Base-by-base conservation (phyloP, 2,888 invertebrate species). In the Plagodis pulveraria region DNA sequence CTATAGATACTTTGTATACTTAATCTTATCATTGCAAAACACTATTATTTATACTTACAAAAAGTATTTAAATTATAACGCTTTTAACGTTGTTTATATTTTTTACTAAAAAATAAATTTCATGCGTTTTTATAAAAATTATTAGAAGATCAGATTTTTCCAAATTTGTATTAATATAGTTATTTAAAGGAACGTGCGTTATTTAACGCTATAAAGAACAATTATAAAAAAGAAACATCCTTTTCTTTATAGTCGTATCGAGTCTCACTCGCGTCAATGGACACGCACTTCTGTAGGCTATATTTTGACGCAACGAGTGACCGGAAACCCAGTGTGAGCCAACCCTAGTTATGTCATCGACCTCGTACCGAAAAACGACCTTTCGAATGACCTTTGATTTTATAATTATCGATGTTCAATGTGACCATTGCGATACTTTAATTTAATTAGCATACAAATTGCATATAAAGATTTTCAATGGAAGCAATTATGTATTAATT, bases 311-410 rank as follows among this genome's bases (percentile, higher is more conserved):
- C 86, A 86, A 86, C 70, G 63, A 63, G 74, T 84, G 85, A 79
- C 84, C 87, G 87, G 87, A 86, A 22, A 86, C 85, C 79, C 63
- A 57, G 52, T 66, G 73, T 81, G 81, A 66, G 78, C 79, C 77
- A 83, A 84, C 80, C 76, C 80, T 75, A 67, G 75, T 86, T 86
- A 81, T 84, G 80, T 86, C 86, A 86, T 76, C 78, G 80, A 80
- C 78, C 81, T 77, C 80, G 74, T 66, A 68, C 70, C 63, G 63
- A 60, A 64, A 70, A 70, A 62, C 69, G 77, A 67, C 70, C 61
- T 67, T 69, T 67, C 40, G 7, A 41, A 50, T 55, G 64, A 68
- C 63, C 67, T 67, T 66, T 63, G 57, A 49, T 57, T 61, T 62
- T 51, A 9, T 42, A 54, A 41, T 42, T 48, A 44, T 49, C 45